Conservation (phyloP, 2,113 vertebrate genomes). For the Gavia stellata region DNA sequence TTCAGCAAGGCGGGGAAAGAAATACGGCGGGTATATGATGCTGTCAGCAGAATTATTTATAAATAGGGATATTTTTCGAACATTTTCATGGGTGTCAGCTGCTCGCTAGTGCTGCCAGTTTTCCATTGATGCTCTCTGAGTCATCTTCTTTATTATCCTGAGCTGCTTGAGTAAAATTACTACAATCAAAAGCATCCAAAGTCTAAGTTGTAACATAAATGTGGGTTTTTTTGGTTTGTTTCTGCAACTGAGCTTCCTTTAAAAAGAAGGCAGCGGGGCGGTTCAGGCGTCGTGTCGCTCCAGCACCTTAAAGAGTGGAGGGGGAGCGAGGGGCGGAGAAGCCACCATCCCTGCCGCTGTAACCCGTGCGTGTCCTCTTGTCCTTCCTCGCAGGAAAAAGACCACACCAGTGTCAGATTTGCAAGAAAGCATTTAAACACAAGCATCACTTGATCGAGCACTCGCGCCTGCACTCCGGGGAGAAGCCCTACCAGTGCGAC, state of each 20-base stretch:
- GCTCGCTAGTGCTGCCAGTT: conserved; percentile 52
- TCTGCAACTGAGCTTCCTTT: not conserved
- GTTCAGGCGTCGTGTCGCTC: not conserved
- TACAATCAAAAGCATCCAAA: conserved; percentile 45
- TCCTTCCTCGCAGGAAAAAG: conserved; percentile 88
- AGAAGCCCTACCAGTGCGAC: conserved; percentile 99
- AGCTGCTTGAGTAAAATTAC: conserved; percentile 46
- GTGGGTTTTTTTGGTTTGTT: not conserved
- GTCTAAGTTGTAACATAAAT: conserved; percentile 15
- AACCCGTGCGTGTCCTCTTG: conserved; percentile 53
- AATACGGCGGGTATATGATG: not conserved
- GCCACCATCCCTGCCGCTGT: not conserved
- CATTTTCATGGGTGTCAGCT: conserved; percentile 64
- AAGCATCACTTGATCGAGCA: conserved; percentile 99
- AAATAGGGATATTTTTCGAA: conserved; percentile 49
- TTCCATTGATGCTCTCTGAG: conserved; percentile 53
- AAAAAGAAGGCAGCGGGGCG: not conserved
- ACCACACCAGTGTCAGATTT: conserved; percentile 99
- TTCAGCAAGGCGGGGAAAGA: not conserved
- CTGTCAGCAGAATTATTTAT: conserved; percentile 56
- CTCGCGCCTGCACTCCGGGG: conserved; percentile 96
- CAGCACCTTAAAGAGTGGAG: not conserved
- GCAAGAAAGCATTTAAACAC: conserved; percentile 99
- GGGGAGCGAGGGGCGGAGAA: not conserved
- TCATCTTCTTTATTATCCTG: conserved; percentile 55